Evolutionary conservation across 2,888 invertebrate species (phyloP).

Genomic region (Enoplolaimus lenunculus): DNA sequence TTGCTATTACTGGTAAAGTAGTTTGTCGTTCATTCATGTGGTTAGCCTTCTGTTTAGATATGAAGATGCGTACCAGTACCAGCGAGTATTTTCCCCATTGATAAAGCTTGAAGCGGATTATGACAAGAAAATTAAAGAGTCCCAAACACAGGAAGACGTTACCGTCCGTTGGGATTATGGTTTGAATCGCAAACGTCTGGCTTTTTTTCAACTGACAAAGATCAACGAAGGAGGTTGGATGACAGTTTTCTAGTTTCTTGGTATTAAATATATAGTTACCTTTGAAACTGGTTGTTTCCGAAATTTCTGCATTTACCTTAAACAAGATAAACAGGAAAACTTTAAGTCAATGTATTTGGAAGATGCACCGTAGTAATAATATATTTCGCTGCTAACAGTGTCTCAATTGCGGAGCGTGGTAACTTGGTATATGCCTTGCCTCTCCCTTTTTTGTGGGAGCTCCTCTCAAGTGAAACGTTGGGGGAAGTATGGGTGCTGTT

Average conservation of each 20-base stretch:
- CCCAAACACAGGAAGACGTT: constrained; percentile 92
- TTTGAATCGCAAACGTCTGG: constrained; percentile 89
- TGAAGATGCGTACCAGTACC: constrained; percentile 97
- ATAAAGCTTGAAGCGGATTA: constrained; percentile 96
- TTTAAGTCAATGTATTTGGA: too few relatives aligned
- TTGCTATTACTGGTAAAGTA: too few relatives aligned
- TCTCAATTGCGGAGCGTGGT: too few relatives aligned
- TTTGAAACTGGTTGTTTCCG: background rate
- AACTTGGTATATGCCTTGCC: too few relatives aligned
- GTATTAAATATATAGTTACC: constrained; percentile 20
- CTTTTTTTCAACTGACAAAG: constrained; percentile 89
- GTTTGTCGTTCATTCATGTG: too few relatives aligned
- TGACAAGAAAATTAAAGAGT: constrained; percentile 89
- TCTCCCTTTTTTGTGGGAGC: too few relatives aligned
- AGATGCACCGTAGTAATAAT: too few relatives aligned
- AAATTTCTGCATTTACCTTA: background rate
- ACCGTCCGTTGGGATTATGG: constrained; percentile 98
- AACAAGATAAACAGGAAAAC: constrained; percentile 20
- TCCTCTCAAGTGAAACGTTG: too few relatives aligned
- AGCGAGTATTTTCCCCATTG: constrained; percentile 89
- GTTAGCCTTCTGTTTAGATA: too few relatives aligned
- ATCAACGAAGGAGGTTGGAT: constrained; percentile 60
- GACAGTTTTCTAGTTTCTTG: constrained; percentile 18
- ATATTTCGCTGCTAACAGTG: too few relatives aligned
- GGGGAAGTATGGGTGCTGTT: too few relatives aligned